Percentiles rank a stretch among this genome's conserved stretches.
Conservation (phyloP, 1,140 invertebrate genomes). For the Brachionus calyciflorus region DNA sequence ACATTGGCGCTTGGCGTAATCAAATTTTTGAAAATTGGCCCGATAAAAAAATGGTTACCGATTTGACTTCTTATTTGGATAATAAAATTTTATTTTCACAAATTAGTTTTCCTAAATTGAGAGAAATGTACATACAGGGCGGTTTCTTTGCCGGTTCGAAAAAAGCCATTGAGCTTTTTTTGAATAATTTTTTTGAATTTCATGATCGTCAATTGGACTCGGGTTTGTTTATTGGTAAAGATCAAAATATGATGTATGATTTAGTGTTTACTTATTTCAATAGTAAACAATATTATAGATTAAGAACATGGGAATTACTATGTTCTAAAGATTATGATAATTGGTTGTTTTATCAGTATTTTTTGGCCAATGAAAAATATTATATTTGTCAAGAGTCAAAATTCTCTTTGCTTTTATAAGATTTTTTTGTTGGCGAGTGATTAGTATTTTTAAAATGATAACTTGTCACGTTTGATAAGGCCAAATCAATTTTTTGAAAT, state of each 20-base stretch:
- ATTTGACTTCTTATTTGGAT: not conserved
- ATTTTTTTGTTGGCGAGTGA: no score
- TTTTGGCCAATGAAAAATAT: no score
- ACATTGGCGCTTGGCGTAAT: not conserved
- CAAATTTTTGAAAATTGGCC: not conserved
- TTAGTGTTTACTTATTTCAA: not conserved
- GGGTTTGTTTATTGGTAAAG: slow-evolving; percentile 12
- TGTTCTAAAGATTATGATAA: not conserved
- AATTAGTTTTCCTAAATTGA: no score
- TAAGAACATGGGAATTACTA: not conserved
- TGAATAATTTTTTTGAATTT: not conserved
- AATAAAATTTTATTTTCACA: not conserved
- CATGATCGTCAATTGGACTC: not conserved
- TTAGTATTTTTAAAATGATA: no score
- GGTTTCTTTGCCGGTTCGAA: not conserved
- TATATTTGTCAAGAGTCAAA: no score
- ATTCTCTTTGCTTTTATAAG: no score
- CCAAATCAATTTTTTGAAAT: no score
- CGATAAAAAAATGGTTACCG: not conserved
- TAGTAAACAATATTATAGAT: not conserved
- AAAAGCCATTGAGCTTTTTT: not conserved
- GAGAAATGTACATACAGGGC: not conserved
- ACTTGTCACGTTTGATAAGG: no score
- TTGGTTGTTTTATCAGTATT: slow-evolving; percentile 7
- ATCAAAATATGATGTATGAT: not conserved